A percentile compares a stretch with the other conserved stretches of the same genome.
Conservation (phyloP, 2,113 vertebrate species). For the Stigmatopora nigra region DNA sequence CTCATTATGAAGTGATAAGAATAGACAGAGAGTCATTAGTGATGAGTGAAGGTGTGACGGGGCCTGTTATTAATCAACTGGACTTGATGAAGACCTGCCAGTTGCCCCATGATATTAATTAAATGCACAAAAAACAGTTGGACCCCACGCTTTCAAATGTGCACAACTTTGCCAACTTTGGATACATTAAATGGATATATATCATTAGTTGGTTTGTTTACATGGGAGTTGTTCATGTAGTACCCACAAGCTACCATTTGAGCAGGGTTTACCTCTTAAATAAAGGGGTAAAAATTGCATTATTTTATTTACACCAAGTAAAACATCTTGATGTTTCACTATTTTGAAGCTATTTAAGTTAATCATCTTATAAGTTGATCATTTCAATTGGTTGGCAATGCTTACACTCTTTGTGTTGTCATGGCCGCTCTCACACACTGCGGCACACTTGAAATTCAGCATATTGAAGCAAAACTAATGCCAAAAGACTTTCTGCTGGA, state of each 20-base stretch:
- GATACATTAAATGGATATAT: background rate
- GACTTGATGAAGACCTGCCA: slow-evolving; percentile 60
- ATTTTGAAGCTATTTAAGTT: no score
- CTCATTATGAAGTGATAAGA: slow-evolving; percentile 67
- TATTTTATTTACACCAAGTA: no score
- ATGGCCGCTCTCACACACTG: background rate
- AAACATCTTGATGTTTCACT: no score
- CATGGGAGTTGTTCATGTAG: slow-evolving; percentile 22
- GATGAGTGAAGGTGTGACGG: slow-evolving; percentile 55
- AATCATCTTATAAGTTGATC: no score
- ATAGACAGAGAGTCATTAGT: slow-evolving; percentile 64
- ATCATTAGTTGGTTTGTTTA: slow-evolving; percentile 12
- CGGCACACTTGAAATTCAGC: slow-evolving; percentile 18
- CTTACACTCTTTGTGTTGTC: background rate
- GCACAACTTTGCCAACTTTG: slow-evolving; percentile 22
- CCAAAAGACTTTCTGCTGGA: no score
- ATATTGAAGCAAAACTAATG: no score
- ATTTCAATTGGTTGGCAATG: no score
- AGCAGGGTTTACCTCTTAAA: slow-evolving; percentile 12
- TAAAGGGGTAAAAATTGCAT: background rate
- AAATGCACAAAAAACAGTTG: slow-evolving; percentile 55
- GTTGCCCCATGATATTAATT: slow-evolving; percentile 52
- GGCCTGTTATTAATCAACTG: slow-evolving; percentile 60
- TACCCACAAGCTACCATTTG: slow-evolving; percentile 18
- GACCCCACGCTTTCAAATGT: slow-evolving; percentile 33